Conservation (phyloP, 2,888 invertebrate genomes). For the Malachius bipustulatus region DNA sequence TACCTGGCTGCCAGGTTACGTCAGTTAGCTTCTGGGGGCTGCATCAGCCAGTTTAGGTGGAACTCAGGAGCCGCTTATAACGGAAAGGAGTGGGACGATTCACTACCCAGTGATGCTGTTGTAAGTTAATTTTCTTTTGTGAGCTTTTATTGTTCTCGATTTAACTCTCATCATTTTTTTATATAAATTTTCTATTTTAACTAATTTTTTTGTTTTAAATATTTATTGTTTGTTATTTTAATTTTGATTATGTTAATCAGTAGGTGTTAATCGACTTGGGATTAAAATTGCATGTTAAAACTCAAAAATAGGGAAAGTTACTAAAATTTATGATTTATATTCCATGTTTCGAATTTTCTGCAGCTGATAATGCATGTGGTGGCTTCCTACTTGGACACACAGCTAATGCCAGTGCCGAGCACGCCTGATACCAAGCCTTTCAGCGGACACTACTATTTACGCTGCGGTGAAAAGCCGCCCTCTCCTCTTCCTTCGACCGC, state of each 20-base stretch:
- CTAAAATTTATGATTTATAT: too few species aligned
- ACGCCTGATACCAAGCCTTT: constrained; percentile 57
- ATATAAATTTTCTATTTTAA: too few species aligned
- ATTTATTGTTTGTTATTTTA: too few species aligned
- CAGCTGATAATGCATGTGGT: constrained; percentile 76
- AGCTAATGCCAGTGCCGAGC: constrained; percentile 53
- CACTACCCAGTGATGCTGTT: constrained; percentile 77
- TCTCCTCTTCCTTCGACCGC: constrained; percentile 37
- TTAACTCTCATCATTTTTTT: not conserved
- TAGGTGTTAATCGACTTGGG: too few species aligned
- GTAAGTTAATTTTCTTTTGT: constrained; percentile 36
- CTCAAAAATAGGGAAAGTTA: too few species aligned
- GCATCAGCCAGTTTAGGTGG: constrained; percentile 84
- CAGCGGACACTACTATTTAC: constrained; percentile 41
- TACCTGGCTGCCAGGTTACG: constrained; percentile 70
- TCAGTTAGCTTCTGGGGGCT: constrained; percentile 70
- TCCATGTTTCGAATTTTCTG: constrained; percentile 24
- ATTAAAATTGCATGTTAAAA: too few species aligned
- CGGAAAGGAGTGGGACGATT: constrained; percentile 68
- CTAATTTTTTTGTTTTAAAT: too few species aligned
- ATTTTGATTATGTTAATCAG: too few species aligned
- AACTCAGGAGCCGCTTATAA: constrained; percentile 63
- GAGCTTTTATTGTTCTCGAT: not conserved
- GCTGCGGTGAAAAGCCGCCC: constrained; percentile 38
- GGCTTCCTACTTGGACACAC: constrained; percentile 76